A percentile compares a stretch with the other conserved stretches of the same genome.
These are phyloP conservation scores for Saccostrea glomerata DNA, from an alignment of 1,140 invertebrate genomes.

Conservation along the genomic window DNA sequence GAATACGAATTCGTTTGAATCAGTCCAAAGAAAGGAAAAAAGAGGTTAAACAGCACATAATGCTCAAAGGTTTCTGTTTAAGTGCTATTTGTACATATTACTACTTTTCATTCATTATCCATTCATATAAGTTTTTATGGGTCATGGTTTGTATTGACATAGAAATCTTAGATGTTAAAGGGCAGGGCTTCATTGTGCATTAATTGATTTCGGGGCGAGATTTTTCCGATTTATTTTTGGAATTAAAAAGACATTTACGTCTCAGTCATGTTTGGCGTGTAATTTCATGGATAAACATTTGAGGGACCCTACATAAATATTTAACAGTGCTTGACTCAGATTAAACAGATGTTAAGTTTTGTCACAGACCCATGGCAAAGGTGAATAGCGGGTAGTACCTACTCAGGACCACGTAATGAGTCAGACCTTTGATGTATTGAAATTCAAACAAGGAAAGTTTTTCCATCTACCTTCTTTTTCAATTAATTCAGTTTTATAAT, in stretches of 20 bases:
- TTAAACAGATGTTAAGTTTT: conserved; percentile 30
- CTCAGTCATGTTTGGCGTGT: conserved; percentile 12
- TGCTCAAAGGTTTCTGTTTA: no score
- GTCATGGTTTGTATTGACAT: conserved; percentile 16
- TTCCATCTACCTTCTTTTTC: background rate
- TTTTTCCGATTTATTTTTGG: conserved; percentile 23
- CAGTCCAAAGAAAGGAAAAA: no score
- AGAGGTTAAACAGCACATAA: no score
- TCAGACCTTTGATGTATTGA: background rate
- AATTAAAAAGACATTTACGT: conserved; percentile 28
- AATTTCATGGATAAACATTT: conserved; percentile 35
- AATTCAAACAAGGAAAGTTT: background rate
- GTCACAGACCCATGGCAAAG: background rate
- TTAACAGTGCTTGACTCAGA: conserved; percentile 13
- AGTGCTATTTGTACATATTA: no score
- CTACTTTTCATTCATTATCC: background rate
- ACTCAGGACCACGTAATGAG: background rate
- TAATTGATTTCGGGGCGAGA: conserved; percentile 12
- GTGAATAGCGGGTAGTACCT: background rate
- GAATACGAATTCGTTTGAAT: no score
- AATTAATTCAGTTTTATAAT: background rate
- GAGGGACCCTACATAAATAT: conserved; percentile 24
- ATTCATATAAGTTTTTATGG: conserved; percentile 21
- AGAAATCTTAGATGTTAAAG: conserved; percentile 27
- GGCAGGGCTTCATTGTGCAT: background rate